Evolutionary conservation across 2,888 invertebrate genomes (phyloP), one percentile per base, ranked within the genome.

Genomic region (Drosophila tanythrix): DNA sequence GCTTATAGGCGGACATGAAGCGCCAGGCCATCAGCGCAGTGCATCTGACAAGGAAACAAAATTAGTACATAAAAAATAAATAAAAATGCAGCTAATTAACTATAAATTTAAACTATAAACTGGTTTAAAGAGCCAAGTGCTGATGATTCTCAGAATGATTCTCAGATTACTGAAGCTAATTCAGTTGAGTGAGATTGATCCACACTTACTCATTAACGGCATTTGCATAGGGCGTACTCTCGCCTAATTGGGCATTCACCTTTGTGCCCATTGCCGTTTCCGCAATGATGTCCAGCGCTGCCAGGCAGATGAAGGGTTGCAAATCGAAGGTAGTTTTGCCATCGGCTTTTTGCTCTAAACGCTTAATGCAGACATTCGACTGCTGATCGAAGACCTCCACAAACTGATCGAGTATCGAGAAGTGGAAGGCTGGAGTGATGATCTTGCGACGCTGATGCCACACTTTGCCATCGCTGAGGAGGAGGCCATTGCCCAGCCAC

Each of bases 361-460:
- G 94, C 0, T 95, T 91, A 0, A 95, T 90, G 72, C 97, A 93
- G 27, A 95, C 93, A 33, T 93, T 92, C 6, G 95, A 94, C 75
- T 96, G 95, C 70, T 94, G 94, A 83, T 96, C 95, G 88, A 97
- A 96, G 0, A 96, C 94, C 3, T 95, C 95, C 10, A 96, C 92
- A 90, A 96, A 97, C 79, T 96, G 95, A 83, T 96, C 95, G 52
- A 97, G 92, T 65, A 97, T 96, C 83, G 95, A 95, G 90, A 96
- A 97, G 91, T 97, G 97, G 91, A 97, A 97, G 0, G 97, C 95
- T 3, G 97, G 96, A 0, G 97, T 96, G 60, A 97, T 92, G 70
- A 96, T 94, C 92, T 96, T 96, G 38, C 97, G 94, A 29, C 95
- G 94, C 1, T 92, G 93, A 83, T 94, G 94, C 97, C 97, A 97